Conservation (phyloP, 2,113 vertebrate species). For the Martes martes region DNA sequence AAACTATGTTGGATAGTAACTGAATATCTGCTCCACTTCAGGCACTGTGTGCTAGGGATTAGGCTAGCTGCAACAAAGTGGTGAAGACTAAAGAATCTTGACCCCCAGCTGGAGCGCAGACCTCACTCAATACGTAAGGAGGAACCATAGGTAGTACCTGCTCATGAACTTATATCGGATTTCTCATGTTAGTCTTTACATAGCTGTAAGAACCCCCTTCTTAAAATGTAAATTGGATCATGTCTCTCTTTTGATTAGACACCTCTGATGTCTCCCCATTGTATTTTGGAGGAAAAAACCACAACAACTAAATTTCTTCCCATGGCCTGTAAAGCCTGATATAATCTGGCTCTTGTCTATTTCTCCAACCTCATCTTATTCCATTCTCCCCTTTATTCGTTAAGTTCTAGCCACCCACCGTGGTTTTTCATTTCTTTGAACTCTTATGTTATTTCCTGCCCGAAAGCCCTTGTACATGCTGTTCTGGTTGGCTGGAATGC, state of each 20-base stretch:
- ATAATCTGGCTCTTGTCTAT: background rate
- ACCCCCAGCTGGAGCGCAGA: background rate
- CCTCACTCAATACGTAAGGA: background rate
- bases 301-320: background rate
- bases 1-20: background rate
- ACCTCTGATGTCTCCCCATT: background rate
- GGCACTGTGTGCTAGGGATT: background rate
- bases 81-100: background rate
- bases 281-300: background rate
- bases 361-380: background rate
- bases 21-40: background rate
- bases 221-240: background rate
- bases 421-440: background rate
- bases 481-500: background rate
- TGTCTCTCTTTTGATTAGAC: background rate
- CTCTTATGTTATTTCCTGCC: background rate
- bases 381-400: background rate
- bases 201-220: background rate
- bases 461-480: background rate
- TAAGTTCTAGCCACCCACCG: background rate
- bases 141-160: background rate
- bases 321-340: background rate
- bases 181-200: background rate
- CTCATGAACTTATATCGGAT: background rate
- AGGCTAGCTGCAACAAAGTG: background rate